phyloP scores from a whole-genome alignment of 1,140 invertebrate species.

The Drosophila athabasca region DNA sequence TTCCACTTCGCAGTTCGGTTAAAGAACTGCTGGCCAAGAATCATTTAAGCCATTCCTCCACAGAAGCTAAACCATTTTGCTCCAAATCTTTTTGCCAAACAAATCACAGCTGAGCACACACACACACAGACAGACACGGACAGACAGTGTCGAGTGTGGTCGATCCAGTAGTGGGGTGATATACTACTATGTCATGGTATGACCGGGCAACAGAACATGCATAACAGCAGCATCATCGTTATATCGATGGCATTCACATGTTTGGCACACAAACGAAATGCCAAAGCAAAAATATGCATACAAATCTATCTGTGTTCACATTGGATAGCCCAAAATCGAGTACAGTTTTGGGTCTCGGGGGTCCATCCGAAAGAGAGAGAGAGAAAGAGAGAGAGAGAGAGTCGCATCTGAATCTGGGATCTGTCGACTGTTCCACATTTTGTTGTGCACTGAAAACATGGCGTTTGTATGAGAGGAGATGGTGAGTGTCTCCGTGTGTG shows the following conservation, averaged over 20 bases:
- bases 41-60: slow-evolving; percentile 45
- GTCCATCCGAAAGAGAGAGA: slow-evolving; percentile 23
- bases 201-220: slow-evolving; percentile 23
- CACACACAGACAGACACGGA: not conserved
- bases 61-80: slow-evolving; percentile 51
- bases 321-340: slow-evolving; percentile 63
- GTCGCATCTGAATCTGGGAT: slow-evolving; percentile 61
- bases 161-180: not conserved
- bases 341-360: slow-evolving; percentile 24
- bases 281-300: slow-evolving; percentile 80
- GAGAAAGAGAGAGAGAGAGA: slow-evolving; percentile 5
- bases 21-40: slow-evolving; percentile 18
- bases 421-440: slow-evolving; percentile 74
- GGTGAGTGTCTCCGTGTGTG: not conserved
- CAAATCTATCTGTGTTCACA: slow-evolving; percentile 70
- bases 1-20: slow-evolving; percentile 9
- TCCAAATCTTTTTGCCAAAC: slow-evolving; percentile 54
- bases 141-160: not conserved
- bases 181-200: not conserved
- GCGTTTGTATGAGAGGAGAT: slow-evolving; percentile 37
- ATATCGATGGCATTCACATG: slow-evolving; percentile 78
- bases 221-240: slow-evolving; percentile 66
- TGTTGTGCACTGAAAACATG: slow-evolving; percentile 76
- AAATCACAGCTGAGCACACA: slow-evolving; percentile 68
- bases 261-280: slow-evolving; percentile 80